Percentiles rank a stretch among this genome's conserved stretches.
phyloP scores from a whole-genome alignment of 2,888 invertebrate genomes.

The Cheilosia soror region DNA sequence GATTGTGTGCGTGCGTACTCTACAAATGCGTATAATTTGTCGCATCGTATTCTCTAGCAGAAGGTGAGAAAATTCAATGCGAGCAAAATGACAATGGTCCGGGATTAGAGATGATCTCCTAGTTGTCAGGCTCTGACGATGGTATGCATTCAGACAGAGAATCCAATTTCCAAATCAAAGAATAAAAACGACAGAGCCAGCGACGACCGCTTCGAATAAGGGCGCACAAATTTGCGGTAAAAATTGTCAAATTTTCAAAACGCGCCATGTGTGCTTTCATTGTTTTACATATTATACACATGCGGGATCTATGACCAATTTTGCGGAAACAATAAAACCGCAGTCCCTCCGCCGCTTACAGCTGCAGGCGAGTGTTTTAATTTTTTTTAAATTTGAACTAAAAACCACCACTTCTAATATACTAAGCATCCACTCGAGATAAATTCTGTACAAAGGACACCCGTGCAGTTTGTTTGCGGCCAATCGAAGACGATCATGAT shows the following conservation, averaged over 20 bases:
- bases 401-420: slow-evolving; percentile 20
- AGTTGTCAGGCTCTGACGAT: slow-evolving; percentile 56
- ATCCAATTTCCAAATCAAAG: slow-evolving; percentile 67
- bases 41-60: slow-evolving; percentile 57
- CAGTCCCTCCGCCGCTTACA: slow-evolving; percentile 19
- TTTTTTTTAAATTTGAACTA: not conserved
- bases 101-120: slow-evolving; percentile 74
- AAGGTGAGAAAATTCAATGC: slow-evolving; percentile 68
- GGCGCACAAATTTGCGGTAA: slow-evolving; percentile 34
- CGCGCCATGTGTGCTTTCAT: slow-evolving; percentile 3
- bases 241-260: slow-evolving; percentile 11
- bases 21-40: slow-evolving; percentile 30
- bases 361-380: slow-evolving; percentile 39
- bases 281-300: slow-evolving; percentile 8
- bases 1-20: slow-evolving; percentile 42
- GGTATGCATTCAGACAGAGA: slow-evolving; percentile 40
- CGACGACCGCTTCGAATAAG: slow-evolving; percentile 34
- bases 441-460: slow-evolving; percentile 66
- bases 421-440: slow-evolving; percentile 60
- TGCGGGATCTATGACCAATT: slow-evolving; percentile 69
- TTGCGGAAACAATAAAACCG: slow-evolving; percentile 45
- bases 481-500: slow-evolving; percentile 64
- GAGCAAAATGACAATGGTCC: slow-evolving; percentile 59
- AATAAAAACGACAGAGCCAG: slow-evolving; percentile 8
- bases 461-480: slow-evolving; percentile 72